Conservation (phyloP, 2,113 vertebrate genomes). For the Gavialis gangeticus region DNA sequence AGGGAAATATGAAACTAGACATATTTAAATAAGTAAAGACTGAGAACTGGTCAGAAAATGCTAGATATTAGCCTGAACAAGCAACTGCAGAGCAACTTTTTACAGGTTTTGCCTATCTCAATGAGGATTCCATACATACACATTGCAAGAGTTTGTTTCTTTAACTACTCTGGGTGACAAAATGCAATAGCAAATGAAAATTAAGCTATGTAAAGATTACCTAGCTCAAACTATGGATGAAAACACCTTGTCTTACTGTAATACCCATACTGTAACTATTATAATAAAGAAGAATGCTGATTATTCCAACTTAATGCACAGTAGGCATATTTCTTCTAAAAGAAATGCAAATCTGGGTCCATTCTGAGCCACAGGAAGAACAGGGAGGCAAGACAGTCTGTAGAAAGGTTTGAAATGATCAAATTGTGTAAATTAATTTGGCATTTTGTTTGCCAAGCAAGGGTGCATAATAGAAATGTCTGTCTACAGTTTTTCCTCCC, state of each 20-base stretch:
- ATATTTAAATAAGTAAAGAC: slow-evolving; percentile 1
- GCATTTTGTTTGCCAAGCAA: background rate
- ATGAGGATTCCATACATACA: background rate
- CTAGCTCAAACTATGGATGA: background rate
- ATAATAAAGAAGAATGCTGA: background rate
- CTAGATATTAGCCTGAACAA: background rate
- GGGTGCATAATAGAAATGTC: background rate
- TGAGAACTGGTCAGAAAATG: slow-evolving; percentile 12
- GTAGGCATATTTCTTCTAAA: background rate
- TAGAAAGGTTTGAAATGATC: background rate
- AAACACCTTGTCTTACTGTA: background rate
- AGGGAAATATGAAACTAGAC: slow-evolving; percentile 62
- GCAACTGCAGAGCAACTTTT: background rate
- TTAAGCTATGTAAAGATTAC: background rate
- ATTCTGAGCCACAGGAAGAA: background rate
- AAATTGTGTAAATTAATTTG: background rate
- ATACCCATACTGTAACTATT: background rate
- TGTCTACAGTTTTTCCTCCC: background rate
- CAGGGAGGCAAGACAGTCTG: background rate
- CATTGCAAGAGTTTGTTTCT: background rate
- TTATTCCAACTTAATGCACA: background rate
- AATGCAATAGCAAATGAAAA: background rate
- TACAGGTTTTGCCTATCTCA: background rate
- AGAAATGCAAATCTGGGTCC: background rate
- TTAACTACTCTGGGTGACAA: background rate